Base-by-base conservation (phyloP, 2,113 vertebrate genomes). In the Formicarius rufipectus region DNA sequence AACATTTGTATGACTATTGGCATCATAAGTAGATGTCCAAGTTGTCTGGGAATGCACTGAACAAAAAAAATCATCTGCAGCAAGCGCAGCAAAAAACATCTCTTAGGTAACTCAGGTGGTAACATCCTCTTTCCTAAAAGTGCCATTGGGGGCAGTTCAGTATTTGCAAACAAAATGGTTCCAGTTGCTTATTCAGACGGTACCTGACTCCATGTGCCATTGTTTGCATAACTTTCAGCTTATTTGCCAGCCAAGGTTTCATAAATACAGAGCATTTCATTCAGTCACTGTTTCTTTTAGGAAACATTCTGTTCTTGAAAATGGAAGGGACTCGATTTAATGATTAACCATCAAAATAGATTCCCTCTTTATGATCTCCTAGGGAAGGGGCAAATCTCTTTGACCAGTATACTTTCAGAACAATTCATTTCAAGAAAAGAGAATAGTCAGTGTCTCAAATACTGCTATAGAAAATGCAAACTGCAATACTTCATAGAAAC, bases 311-410 rank as follows among this genome's bases (percentile, higher is more conserved):
- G 64, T 87, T 74, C 90, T 64, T 93, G 90, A 67, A 92, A 94
- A 94, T 47, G 39, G 80, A 89, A 90, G 92, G 76, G 73, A 71
- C 76, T 85, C 56, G 10, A 14, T 90, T 94, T 96, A 96, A 95
- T 94, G 85, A 94, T 96, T 97, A 95, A 96, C 93, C 64, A 81
- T 68, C 76, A 88, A 84, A 95, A 92, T 30, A 89, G 39, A 68
- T 52, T 94, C 83, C 37, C 14, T n/a, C 55, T 90, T 91, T 59
- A 72, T 64, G 83, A 55, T 60, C 83, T 86, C 42, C 79, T 7
- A 78, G 72, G 63, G 72, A 94, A 94, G 93, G 47, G 2, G 47
- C 49, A 92, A 85, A 66, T 67, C 71, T 11, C 66, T 89, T 71
- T 25, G 44, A 79, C 76, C 66, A 75, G 39, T 35, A n/a, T 27